Conservation (phyloP, 1,140 invertebrate genomes). For the Leptinotarsa lineolata region DNA sequence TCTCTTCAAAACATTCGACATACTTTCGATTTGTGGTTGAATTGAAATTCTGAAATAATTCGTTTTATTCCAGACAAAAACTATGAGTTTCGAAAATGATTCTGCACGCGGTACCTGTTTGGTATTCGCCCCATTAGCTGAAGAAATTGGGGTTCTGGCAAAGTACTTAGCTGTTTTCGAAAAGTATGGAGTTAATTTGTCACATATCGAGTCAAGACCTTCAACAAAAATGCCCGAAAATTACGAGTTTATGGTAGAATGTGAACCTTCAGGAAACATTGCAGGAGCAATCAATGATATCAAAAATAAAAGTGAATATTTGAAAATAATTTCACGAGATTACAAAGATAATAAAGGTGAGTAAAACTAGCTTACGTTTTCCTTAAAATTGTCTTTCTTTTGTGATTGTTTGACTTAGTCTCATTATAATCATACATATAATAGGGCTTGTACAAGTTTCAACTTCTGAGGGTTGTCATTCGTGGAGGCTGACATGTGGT, state of each 20-base stretch:
- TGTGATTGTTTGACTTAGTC: too few relatives aligned
- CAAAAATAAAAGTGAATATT: conserved; percentile 72
- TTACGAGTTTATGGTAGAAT: conserved; percentile 98
- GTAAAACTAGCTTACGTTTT: not conserved
- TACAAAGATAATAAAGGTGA: conserved; percentile 77
- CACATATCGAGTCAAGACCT: conserved; percentile 83
- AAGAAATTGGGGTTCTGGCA: conserved; percentile 84
- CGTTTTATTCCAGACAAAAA: too few relatives aligned
- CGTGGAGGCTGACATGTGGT: too few relatives aligned
- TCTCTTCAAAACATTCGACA: too few relatives aligned
- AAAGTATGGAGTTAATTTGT: conserved; percentile 81
- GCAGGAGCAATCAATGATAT: conserved; percentile 72
- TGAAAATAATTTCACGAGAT: conserved; percentile 86
- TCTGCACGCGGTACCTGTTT: conserved; percentile 74
- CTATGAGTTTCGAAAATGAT: conserved; percentile 74
- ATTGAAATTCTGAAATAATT: too few relatives aligned
- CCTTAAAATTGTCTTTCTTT: too few relatives aligned
- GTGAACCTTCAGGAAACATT: conserved; percentile 74
- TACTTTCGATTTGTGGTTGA: too few relatives aligned
- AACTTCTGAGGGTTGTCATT: too few relatives aligned
- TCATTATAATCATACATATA: too few relatives aligned
- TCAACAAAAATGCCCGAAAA: conserved; percentile 72
- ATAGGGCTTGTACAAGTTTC: too few relatives aligned
- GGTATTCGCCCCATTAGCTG: conserved; percentile 82
- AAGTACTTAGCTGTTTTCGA: conserved; percentile 85